Evolutionary conservation across 2,797 vertebrate species (phyloP).

Genomic region (Cryptoprocta ferox): DNA sequence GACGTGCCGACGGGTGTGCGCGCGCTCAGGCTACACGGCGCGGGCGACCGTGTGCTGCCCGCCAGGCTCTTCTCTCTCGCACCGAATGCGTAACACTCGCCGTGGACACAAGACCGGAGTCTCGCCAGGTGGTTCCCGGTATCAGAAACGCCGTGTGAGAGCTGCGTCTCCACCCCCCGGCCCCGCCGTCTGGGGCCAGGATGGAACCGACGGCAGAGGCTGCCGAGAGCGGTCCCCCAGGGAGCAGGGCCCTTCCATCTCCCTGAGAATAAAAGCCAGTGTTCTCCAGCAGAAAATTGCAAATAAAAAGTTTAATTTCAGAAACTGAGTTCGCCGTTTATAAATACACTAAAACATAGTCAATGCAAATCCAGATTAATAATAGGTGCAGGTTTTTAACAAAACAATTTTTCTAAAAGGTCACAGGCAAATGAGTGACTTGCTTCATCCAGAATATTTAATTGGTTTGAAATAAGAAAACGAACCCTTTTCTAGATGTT

Average conservation of each 20-base stretch:
- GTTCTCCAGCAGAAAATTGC: constrained; percentile 85
- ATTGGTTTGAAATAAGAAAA: constrained; percentile 81
- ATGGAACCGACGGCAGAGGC: background rate
- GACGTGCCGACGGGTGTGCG: no score
- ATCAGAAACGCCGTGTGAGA: background rate
- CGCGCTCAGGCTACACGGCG: fast-evolving
- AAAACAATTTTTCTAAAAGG: constrained; percentile 86
- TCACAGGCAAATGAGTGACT: constrained; percentile 83
- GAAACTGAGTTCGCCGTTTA: constrained; percentile 89
- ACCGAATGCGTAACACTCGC: fast-evolving
- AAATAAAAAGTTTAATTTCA: constrained; percentile 92
- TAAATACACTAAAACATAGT: constrained; percentile 91
- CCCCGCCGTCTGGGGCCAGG: fast-evolving
- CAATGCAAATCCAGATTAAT: constrained; percentile 88
- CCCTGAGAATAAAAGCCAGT: constrained; percentile 76
- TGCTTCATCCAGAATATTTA: constrained; percentile 77
- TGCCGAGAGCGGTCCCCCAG: background rate
- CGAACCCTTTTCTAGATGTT: constrained; percentile 22
- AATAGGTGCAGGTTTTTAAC: constrained; percentile 87
- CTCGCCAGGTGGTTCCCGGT: fast-evolving
- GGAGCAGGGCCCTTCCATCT: background rate
- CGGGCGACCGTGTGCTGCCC: fast-evolving
- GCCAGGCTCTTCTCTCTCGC: fast-evolving
- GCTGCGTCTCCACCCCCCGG: fast-evolving
- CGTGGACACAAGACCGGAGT: no score